Evolutionary conservation across 1,140 invertebrate genomes (phyloP), one percentile per base, ranked within the genome.

Genomic region (Hypsibius dujardini): DNA sequence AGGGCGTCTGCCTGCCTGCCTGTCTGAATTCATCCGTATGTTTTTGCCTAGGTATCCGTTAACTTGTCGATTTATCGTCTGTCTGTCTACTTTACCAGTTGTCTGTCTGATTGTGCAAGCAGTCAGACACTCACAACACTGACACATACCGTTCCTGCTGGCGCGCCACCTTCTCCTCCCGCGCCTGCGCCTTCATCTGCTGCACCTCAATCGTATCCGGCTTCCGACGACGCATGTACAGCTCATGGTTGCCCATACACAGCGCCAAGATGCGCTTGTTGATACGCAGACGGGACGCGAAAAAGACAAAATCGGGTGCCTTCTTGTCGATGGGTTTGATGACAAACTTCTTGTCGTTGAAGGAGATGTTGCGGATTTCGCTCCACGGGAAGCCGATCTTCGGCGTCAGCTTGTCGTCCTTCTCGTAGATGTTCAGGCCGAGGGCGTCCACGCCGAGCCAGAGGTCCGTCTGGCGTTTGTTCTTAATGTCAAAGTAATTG

Each of bases 331-430:
- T 98, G 46, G 96, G 95, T 82, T 98, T 98, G 77, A 99, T 98
- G 75, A 98, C 94, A 83, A 99, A 99, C 82, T 97, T 97, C 78
- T 93, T 90, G 80, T 98, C 95, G 79, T 97, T 98, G 81, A 98
- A 98, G 46, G 94, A 96, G 78, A 99, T 98, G 80, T 99, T 99
- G 75, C 95, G 86, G 78, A 99, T 98, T 83, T 99, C 96, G 71
- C 93, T 96, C 96, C 96, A 99, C 1, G 95, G 95, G 81, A 99
- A 99, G 72, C 95, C 95, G 80, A 98, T 98, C 83, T 98, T 98
- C 1, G 89, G 93, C 71, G 90, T 95, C 75, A 90, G 83, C 82
- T 84, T 86, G 77, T 89, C 86, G 72, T 86, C 83, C 74, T 84
- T 83, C 78, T 88, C 86, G 78, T 89, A 89, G 74, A 89, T 87